Conservation (phyloP, 2,113 vertebrate genomes). For the mouse (Mus musculus) region GRCm39 chr17:8728501-8729000, state of each 20-base stretch:
- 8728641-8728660: accelerated
- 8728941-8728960: neutral
- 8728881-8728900: neutral
- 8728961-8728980: neutral
- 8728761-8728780: neutral
- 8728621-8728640: neutral
- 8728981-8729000: neutral
- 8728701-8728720: neutral
- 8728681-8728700: neutral
- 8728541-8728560: accelerated
- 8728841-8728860: neutral
- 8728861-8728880: too few species aligned
- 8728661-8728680: neutral
- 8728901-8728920: neutral
- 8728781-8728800: neutral
- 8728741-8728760: neutral
- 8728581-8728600: accelerated
- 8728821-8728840: neutral
- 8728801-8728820: neutral
- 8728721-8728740: too few species aligned
- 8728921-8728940: neutral
- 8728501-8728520: accelerated
- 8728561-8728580: neutral
- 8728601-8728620: neutral
- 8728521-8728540: accelerated